Evolutionary conservation across 2,888 invertebrate genomes (phyloP), one percentile per base, ranked within the genome.

Genomic region (Monoplex corrugatus): DNA sequence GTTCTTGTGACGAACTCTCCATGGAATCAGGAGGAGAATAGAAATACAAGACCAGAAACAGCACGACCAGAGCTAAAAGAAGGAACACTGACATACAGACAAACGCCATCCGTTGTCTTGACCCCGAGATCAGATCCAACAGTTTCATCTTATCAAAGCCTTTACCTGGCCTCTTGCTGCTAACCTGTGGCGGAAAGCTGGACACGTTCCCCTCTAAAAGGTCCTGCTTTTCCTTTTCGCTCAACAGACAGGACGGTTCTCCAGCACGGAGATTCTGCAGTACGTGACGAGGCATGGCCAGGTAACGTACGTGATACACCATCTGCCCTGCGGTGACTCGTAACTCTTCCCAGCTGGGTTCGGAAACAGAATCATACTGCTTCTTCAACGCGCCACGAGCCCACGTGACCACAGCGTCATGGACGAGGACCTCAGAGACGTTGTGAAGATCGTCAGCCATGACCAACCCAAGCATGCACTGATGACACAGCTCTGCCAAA

Each of bases 251-350:
- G 50, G 19, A 13, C 2, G 83, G 43, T 5, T 45, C 32, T 32
- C 43, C 83, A 28, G 32, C 50, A 23, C 40, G 50, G 50, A 84
- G 83, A 84, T 50, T 28, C 16, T 32, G 19, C 83, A 84, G 83
- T n/a, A 35, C 23, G 50, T n/a, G 50, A 2, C 50, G 45, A 57
- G 83, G 83, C 32, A 84, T 32, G 50, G 83, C 38, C 83, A 84
- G 50, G 50, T 84, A 84, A 2, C 83, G 83, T 50, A 84, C 83
- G 16, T 84, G 83, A 13, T 84, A 35, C 83, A 50, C 83, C 83
- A 84, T 45, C 13, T 84, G 43, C 32, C 83, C 83, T 2, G 83
- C 83, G 13, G 50, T 35, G 23, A 32, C 83, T 43, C 83, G n/a
- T 23, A 45, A 5, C 83, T 84, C 43, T 2, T 84, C 83, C 50